These are phyloP conservation scores for Panzeria rudis DNA, from an alignment of 2,888 invertebrate genomes.

Conservation along the genomic window DNA sequence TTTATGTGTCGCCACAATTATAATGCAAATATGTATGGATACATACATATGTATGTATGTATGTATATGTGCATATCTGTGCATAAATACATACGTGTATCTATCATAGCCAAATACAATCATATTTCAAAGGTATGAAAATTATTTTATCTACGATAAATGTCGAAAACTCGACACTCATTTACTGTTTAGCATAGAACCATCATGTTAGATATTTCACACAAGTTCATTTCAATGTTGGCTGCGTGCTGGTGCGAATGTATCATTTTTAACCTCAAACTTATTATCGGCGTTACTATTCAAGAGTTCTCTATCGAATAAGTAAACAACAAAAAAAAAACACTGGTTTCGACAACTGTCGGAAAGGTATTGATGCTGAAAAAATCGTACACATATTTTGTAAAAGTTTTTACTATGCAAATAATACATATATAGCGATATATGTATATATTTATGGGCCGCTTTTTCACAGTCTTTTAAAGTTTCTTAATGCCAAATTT, in stretches of 20 bases:
- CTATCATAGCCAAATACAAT: conserved; percentile 1
- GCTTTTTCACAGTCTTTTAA: conserved; percentile 2
- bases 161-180: conserved; percentile 70
- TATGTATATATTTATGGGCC: not conserved
- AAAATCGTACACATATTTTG: conserved; percentile 45
- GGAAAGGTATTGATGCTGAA: conserved; percentile 62
- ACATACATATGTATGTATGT: not conserved
- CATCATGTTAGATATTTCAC: conserved; percentile 63
- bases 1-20: conserved; percentile 9
- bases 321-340: conserved; percentile 7
- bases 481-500: conserved; percentile 10
- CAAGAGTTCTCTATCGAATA: conserved; percentile 33
- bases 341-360: conserved; percentile 41
- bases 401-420: conserved; percentile 55
- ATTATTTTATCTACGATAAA: conserved; percentile 66
- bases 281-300: conserved; percentile 12
- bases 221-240: conserved; percentile 53
- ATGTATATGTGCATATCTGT: not conserved
- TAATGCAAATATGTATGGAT: not conserved
- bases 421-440: not conserved
- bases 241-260: conserved; percentile 53
- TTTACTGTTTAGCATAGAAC: conserved; percentile 51
- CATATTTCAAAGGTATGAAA: conserved; percentile 22
- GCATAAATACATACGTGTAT: not conserved
- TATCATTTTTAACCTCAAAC: conserved; percentile 41